Percentiles rank a stretch among this genome's conserved stretches.
phyloP scores from a whole-genome alignment of 2,797 vertebrate species.

The Coendou prehensilis region DNA sequence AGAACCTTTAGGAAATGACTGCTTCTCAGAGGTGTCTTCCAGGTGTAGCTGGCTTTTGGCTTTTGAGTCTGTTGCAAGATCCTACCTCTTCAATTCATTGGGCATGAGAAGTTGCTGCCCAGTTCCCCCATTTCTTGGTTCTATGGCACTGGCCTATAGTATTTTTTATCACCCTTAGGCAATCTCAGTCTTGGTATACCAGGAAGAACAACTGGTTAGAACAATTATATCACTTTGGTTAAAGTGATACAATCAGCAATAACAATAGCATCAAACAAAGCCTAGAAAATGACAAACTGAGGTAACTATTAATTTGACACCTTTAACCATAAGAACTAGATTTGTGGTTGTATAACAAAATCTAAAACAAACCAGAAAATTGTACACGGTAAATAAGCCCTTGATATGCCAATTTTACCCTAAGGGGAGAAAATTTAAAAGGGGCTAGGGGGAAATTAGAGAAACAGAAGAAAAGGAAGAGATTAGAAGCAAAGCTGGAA shows the following conservation, averaged over 20 bases:
- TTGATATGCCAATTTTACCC: not conserved
- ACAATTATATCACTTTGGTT: not conserved
- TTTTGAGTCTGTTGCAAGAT: not conserved
- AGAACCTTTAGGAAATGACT: not conserved
- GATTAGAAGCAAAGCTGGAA: not conserved
- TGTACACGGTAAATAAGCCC: too few species aligned
- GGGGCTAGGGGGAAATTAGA: not conserved
- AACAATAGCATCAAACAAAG: not conserved
- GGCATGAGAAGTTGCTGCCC: not conserved
- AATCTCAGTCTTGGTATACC: not conserved
- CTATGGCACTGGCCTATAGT: not conserved
- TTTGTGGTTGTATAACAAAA: not conserved
- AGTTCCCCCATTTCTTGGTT: not conserved
- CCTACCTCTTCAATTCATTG: not conserved
- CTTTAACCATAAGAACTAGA: not conserved
- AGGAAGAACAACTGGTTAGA: not conserved
- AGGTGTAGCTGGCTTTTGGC: not conserved
- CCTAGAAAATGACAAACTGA: not conserved
- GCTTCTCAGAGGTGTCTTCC: not conserved
- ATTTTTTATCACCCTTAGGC: not conserved
- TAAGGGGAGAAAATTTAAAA: not conserved
- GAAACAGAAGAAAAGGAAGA: not conserved
- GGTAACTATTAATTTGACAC: not conserved
- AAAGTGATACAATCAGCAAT: not conserved
- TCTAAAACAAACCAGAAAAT: not conserved